These are phyloP conservation scores for Ethmia dodecea DNA, from an alignment of 2,888 invertebrate species.

Conservation along the genomic window DNA sequence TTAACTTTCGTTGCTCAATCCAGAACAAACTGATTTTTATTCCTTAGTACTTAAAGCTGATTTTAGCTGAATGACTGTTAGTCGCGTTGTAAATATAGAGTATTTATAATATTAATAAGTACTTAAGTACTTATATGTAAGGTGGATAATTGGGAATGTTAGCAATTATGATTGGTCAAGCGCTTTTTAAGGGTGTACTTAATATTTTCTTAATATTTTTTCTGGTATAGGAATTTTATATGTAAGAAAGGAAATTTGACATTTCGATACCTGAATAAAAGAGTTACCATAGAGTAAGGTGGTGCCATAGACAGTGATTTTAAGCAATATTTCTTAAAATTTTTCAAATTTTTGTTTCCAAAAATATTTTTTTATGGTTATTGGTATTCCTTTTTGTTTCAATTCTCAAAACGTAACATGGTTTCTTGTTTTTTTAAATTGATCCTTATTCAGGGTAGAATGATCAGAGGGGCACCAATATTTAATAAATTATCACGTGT, in stretches of 20 bases:
- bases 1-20: constrained; percentile 35
- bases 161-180: constrained; percentile 70
- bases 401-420: too few species aligned
- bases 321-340: not conserved
- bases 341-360: constrained; percentile 4
- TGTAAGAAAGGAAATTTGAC: constrained; percentile 14
- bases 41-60: constrained; percentile 17
- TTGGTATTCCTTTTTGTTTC: too few species aligned
- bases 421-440: too few species aligned
- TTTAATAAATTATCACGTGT: too few species aligned
- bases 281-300: constrained; percentile 72
- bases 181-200: constrained; percentile 40
- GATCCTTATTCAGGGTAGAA: too few species aligned
- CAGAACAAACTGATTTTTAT: constrained; percentile 29
- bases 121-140: constrained; percentile 29
- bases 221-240: constrained; percentile 25
- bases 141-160: constrained; percentile 60
- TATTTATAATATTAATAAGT: constrained; percentile 54
- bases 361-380: not conserved
- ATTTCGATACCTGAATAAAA: constrained; percentile 47
- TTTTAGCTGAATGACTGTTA: constrained; percentile 45
- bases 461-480: too few species aligned
- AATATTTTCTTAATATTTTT: constrained; percentile 18
- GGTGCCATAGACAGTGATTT: constrained; percentile 66
- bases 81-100: constrained; percentile 70